Percentiles rank a stretch among this genome's conserved stretches.
Evolutionary conservation across 1,140 invertebrate genomes (phyloP).

Genomic region (Procambarus clarkii): DNA sequence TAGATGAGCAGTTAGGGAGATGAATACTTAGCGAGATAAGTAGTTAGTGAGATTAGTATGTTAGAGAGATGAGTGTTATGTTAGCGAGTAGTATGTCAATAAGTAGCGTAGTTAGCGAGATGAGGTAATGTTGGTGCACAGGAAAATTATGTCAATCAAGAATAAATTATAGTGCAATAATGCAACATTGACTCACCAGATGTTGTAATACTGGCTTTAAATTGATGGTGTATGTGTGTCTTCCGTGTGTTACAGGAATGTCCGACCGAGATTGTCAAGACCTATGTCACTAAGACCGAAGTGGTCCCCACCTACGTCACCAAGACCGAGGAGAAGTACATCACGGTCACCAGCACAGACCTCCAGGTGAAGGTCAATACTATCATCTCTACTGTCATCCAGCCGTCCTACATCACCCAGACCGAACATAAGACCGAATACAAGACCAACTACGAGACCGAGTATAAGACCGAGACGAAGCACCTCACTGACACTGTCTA

Average conservation of each 20-base stretch:
- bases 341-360: not conserved
- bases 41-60: too few relatives aligned
- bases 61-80: too few relatives aligned
- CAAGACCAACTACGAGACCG: not conserved
- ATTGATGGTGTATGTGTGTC: too few relatives aligned
- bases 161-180: too few relatives aligned
- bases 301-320: not conserved
- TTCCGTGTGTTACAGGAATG: not conserved
- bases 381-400: not conserved
- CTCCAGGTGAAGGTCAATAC: not conserved
- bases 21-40: too few relatives aligned
- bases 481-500: not conserved
- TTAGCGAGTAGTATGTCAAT: too few relatives aligned
- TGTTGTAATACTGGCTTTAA: too few relatives aligned
- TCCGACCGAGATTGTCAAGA: not conserved
- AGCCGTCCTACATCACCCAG: not conserved
- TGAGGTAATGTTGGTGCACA: too few relatives aligned
- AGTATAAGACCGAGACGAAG: not conserved
- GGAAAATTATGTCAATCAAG: too few relatives aligned
- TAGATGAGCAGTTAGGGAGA: too few relatives aligned
- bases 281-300: not conserved
- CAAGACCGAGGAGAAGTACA: not conserved
- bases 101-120: too few relatives aligned
- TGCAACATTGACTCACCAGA: too few relatives aligned
- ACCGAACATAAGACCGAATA: not conserved